phyloP scores from a whole-genome alignment of 2,888 invertebrate genomes.

The Mantis religiosa region DNA sequence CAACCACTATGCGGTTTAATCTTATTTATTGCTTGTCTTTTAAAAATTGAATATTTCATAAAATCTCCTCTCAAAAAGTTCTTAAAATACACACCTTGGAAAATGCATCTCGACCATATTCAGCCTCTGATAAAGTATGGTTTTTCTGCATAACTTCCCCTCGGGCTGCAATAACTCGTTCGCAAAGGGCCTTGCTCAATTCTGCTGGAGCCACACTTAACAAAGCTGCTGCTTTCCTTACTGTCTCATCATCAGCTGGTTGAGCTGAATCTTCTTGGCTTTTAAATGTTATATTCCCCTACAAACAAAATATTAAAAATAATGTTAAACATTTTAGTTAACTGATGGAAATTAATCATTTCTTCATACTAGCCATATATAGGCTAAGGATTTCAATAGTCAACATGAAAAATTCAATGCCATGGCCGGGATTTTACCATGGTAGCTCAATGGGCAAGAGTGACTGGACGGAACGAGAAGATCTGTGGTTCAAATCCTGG shows the following conservation, averaged over 20 bases:
- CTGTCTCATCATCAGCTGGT: constrained; percentile 48
- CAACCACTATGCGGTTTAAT: too few relatives aligned
- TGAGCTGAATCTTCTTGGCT: constrained; percentile 55
- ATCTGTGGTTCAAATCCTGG: too few relatives aligned
- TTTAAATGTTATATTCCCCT: constrained; percentile 61
- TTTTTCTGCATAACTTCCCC: constrained; percentile 89
- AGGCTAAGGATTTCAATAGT: too few relatives aligned
- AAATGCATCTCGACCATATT: constrained; percentile 85
- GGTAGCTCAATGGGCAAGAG: too few relatives aligned
- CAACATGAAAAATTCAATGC: too few relatives aligned
- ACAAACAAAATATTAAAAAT: constrained; percentile 27
- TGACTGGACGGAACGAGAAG: too few relatives aligned
- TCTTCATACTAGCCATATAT: too few relatives aligned
- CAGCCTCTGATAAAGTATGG: constrained; percentile 77
- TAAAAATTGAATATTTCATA: too few relatives aligned
- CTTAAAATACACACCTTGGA: constrained; percentile 61
- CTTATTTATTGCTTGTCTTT: too few relatives aligned
- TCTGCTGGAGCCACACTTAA: constrained; percentile 62
- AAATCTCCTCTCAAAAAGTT: background rate
- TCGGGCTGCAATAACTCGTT: constrained; percentile 87
- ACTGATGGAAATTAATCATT: too few relatives aligned
- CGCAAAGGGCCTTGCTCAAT: constrained; percentile 72
- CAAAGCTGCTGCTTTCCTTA: constrained; percentile 50
- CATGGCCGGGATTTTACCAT: too few relatives aligned
- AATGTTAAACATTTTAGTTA: too few relatives aligned